Evolutionary conservation across 2,888 invertebrate genomes (phyloP), one percentile per base, ranked within the genome.

Genomic region (Euphydryas editha): DNA sequence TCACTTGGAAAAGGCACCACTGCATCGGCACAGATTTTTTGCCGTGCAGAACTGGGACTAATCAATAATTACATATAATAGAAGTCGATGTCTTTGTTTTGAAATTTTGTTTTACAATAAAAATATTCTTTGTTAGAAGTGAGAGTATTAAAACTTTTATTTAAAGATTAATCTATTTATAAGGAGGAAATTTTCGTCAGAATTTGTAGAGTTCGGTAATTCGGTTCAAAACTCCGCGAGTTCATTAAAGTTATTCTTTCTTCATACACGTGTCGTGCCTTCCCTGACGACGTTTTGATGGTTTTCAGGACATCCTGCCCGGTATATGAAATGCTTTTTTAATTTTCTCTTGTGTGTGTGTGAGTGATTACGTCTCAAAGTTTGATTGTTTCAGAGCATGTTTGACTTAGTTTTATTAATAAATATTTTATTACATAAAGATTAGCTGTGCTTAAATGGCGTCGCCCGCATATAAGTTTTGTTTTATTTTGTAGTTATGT

Each of bases 281-380:
- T 82, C 78, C 76, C 72, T 85, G 85, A 88, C 83, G 87, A 82
- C 84, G 85, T 78, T 88, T 88, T 87, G 85, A 87, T 88, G 83
- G 85, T 80, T 83, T 86, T 85, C 79, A 77, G 77, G 83, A 81
- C 76, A 70, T 79, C 73, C 73, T 72, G 17, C 54, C 1, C 51
- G n/a, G 78, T 81, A 81, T 82, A 78, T 76, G 81, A 78, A 79
- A 67, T 71, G 60, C 59, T 66, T 62, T 69, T 65, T 54, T 44
- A 44, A 49, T 65, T 66, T 54, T 17, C 10, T 56, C 20, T 56
- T 37, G n/a, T n/a, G n/a, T n/a, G n/a, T n/a, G n/a, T 20, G 20
- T 13, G 20, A 13, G 39, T 20, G 6, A 20, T 56, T 56, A 13
- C 36, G 5, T 17, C 15, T 1, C 24, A 51, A 24, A n/a, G 7